Base-by-base conservation (phyloP, 2,888 invertebrate genomes). In the Oithona nana region DNA sequence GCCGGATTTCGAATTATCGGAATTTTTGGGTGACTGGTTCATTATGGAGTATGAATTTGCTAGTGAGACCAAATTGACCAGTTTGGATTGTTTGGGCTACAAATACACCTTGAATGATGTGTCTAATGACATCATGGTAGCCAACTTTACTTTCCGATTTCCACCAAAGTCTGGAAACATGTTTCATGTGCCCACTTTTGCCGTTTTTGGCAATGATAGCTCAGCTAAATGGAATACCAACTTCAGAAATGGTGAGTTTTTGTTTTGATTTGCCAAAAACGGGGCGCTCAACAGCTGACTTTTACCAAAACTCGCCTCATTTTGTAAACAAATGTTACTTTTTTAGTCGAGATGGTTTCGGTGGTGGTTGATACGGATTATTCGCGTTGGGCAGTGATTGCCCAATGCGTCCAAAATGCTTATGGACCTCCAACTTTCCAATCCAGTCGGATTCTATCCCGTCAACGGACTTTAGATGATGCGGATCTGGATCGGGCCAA, bases 21-120 rank as follows among this genome's bases (percentile, higher is more conserved):
- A 59, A 50, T 59, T 59, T 28, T 24, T 59, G n/a, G 59, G 59
- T 11, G 59, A 59, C 28, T 59, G 59, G 59, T 59, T 50, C 28
- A 29, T 59, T 20, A 3, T 59, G 48, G 48, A 48, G 22, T 59
- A 59, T 28, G 48, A 59, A 48, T 59, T 28, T 28, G 28, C 59
- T 11, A 24, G 28, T 16, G 50, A 50, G 49, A 59, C 22, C 22
- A 20, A 50, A 13, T 29, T 59, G 48, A 59, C 48, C 22, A 26
- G 49, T 20, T 29, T 59, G n/a, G 29, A 29, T 24, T 59, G 59
- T 29, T n/a, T 59, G n/a, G 59, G 59, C 48, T 50, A 49, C 28
- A 24, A 59, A 8, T 59, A 49, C 28, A 24, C 49, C 28, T 50
- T 48, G 49, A 22, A 48, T 26, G 39, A 39, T 39, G 39, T 39